Evolutionary conservation across 2,113 vertebrate genomes (phyloP).

Genomic region (Fregetta grallaria): DNA sequence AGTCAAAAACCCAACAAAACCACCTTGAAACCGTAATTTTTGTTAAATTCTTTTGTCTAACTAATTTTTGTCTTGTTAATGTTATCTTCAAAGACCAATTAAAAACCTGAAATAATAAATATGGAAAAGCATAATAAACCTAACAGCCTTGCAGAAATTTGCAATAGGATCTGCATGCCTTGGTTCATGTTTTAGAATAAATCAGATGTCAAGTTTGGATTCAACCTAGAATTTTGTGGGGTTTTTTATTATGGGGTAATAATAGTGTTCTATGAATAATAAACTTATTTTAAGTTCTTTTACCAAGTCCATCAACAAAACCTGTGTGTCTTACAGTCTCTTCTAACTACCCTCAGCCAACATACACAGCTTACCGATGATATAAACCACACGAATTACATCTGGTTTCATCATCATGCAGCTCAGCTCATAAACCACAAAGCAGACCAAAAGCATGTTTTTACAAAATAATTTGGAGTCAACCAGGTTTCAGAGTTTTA

Average conservation of each 20-base stretch:
- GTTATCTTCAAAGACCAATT: background rate
- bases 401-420: background rate
- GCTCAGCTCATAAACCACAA: background rate
- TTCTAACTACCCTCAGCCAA: background rate
- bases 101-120: background rate
- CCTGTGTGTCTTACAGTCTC: background rate
- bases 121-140: background rate
- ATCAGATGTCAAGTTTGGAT: background rate
- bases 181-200: background rate
- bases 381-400: background rate
- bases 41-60: background rate
- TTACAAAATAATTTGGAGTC: background rate
- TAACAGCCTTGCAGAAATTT: background rate
- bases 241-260: background rate
- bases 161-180: background rate
- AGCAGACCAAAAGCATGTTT: background rate
- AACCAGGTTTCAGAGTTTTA: background rate
- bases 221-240: background rate
- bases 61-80: background rate
- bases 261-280: background rate
- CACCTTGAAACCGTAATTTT: background rate
- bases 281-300: background rate
- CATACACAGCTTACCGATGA: background rate
- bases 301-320: background rate
- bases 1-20: background rate